phyloP scores from a whole-genome alignment of 2,797 vertebrate species.

The Oryzias sinensis region DNA sequence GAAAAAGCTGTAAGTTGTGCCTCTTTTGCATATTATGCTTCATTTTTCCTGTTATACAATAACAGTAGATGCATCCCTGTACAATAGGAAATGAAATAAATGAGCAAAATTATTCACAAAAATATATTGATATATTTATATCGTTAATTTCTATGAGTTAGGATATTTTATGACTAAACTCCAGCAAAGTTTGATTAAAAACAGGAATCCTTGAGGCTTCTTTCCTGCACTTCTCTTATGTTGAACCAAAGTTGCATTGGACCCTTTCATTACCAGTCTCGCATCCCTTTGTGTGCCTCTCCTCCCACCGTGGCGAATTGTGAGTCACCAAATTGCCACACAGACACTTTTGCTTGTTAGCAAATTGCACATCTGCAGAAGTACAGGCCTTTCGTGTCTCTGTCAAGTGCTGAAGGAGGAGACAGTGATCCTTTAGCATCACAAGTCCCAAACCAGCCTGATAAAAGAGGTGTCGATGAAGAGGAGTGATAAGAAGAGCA shows the following conservation, averaged over 20 bases:
- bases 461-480: constrained; percentile 2
- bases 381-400: background rate
- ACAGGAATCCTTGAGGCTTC: background rate
- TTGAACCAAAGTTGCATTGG: constrained; percentile 8
- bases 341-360: background rate
- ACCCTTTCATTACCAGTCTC: constrained; percentile 1
- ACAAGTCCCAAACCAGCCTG: constrained; percentile 25
- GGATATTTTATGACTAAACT: too few relatives aligned
- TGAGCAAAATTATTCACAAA: too few relatives aligned
- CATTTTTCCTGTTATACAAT: too few relatives aligned
- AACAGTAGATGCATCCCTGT: too few relatives aligned
- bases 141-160: too few relatives aligned
- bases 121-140: too few relatives aligned
- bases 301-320: background rate
- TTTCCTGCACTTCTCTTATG: background rate
- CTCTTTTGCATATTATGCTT: too few relatives aligned
- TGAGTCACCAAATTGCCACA: constrained; percentile 14
- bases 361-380: background rate
- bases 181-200: background rate
- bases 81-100: too few relatives aligned
- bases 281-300: background rate
- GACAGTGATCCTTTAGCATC: constrained; percentile 8
- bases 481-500: constrained; percentile 7
- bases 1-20: too few relatives aligned
- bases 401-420: constrained; percentile 11